Evolutionary conservation across 1,140 invertebrate species (phyloP), one percentile per base, ranked within the genome.

Genomic region (Bombus haemorrhoidalis): DNA sequence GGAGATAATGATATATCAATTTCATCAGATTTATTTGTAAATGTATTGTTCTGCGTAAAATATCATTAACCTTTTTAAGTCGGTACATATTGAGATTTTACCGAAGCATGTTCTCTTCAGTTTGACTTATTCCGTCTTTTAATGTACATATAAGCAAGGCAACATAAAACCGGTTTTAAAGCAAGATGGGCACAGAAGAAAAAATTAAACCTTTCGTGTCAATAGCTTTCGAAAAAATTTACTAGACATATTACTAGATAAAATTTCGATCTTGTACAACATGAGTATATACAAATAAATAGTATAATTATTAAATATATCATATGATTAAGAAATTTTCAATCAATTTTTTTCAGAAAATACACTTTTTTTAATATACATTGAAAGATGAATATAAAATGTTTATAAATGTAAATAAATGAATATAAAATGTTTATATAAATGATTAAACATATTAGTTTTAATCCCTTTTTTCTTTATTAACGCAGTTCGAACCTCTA

Each of bases 151-250:
- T 88, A 90, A 92, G 77, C 80, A 62, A 83, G 85, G 69, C 75
- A 79, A 87, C 80, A 72, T 74, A 82, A 81, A 92, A 92, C 91
- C 89, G 87, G 89, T 91, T 92, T 83, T 81, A 85, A 77, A 66
- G 72, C 82, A 83, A 72, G 69, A 81, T 75, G 53, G 39, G 47
- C 68, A 71, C 28, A 69, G 62, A 75, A 83, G 66, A 80, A 85
- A 72, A 83, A 80, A 85, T 78, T n/a, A 62, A 75, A 85, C 66
- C 74, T 88, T 59, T 83, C 6, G 71, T 71, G 85, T 64, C 73
- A 69, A 81, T 83, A 28, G 41, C 79, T 83, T 47, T 34, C n/a
- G 25, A 83, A 75, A 74, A 83, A 74, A 59, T 71, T 59, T 78
- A 12, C 59, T 73, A 47, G n/a, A 86, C 28, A 53, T 53, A 53